A percentile compares a stretch with the other conserved stretches of the same genome.
Conservation (phyloP, 64 coral and sea anemone species). For the Stichodactyla mertensii region DNA sequence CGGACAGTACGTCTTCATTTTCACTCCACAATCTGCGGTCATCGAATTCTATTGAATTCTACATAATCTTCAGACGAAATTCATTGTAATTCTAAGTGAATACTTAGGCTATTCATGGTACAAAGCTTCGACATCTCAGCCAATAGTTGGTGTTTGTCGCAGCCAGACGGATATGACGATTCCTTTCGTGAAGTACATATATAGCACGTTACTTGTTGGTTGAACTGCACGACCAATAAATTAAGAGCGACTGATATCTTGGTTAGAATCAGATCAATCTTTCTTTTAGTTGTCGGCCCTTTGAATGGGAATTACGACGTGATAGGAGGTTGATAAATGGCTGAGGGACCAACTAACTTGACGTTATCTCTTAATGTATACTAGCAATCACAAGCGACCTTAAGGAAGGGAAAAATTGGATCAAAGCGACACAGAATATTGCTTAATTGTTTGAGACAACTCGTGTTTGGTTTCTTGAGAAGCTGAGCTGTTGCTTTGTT, state of each 20-base stretch:
- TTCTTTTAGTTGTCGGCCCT: neutral
- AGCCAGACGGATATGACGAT: neutral
- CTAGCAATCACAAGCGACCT: neutral
- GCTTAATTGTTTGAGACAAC: neutral
- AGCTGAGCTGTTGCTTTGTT: neutral
- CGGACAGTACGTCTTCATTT: neutral
- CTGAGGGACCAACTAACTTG: neutral
- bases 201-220: neutral
- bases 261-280: neutral
- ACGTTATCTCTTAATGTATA: neutral
- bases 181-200: neutral
- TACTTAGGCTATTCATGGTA: neutral
- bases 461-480: neutral
- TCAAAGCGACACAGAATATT: neutral
- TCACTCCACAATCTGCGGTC: neutral
- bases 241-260: neutral
- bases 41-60: slow-evolving; percentile 1
- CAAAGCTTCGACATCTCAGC: neutral
- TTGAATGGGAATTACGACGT: neutral
- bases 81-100: neutral
- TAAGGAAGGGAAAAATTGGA: neutral
- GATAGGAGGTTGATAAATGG: neutral
- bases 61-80: neutral
- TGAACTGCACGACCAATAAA: neutral
- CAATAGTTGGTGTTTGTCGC: neutral